Evolutionary conservation across 2,888 invertebrate genomes (phyloP).

Genomic region (Chymomyza amoena): DNA sequence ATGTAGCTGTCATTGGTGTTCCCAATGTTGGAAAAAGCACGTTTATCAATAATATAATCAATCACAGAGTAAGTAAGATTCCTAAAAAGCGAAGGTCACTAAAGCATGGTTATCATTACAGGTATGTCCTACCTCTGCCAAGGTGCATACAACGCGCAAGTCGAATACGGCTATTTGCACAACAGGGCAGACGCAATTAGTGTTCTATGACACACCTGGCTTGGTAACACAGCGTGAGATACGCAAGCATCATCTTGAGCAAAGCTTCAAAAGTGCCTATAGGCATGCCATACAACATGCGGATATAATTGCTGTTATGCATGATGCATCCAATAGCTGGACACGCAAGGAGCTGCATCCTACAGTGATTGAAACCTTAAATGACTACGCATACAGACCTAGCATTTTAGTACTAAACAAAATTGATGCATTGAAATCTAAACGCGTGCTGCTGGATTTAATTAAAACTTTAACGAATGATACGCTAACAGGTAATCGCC

Average conservation of each 20-base stretch:
- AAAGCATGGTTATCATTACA: constrained; percentile 71
- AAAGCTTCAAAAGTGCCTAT: constrained; percentile 81
- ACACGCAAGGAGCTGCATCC: constrained; percentile 84
- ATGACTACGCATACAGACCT: constrained; percentile 81
- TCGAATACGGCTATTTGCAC: constrained; percentile 86
- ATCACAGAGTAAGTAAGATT: constrained; percentile 83
- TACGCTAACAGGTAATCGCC: constrained; percentile 75
- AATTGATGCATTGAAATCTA: constrained; percentile 86
- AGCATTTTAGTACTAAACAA: constrained; percentile 94
- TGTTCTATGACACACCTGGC: constrained; percentile 97
- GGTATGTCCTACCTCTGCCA: constrained; percentile 94
- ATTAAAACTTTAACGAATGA: constrained; percentile 85
- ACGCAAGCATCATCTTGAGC: constrained; percentile 80
- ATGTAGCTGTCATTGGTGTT: constrained; percentile 91
- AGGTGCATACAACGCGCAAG: constrained; percentile 93
- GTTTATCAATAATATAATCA: constrained; percentile 90
- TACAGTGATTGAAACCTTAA: constrained; percentile 85
- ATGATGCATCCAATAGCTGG: constrained; percentile 88
- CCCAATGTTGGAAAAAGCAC: constrained; percentile 99
- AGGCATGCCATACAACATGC: constrained; percentile 82
- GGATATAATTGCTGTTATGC: constrained; percentile 90
- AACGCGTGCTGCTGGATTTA: constrained; percentile 86
- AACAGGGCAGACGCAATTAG: constrained; percentile 89
- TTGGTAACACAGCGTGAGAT: constrained; percentile 85
- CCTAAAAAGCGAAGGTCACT: not conserved